These are phyloP conservation scores for Acanthochromis polyacanthus DNA, from an alignment of 2,113 vertebrate genomes.

Conservation along the genomic window DNA sequence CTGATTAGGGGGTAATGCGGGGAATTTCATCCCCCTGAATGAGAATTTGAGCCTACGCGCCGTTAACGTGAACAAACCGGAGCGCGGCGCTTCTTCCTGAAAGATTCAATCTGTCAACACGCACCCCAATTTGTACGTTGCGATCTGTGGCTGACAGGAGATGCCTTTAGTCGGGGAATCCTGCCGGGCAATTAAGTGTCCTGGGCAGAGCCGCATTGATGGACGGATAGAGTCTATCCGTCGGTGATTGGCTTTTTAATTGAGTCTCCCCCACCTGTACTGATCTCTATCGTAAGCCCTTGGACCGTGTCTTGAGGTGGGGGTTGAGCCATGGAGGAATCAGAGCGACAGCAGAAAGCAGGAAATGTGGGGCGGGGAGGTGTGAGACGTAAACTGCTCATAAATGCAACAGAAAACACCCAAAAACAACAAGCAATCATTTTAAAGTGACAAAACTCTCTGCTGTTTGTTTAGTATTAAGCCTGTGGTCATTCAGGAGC, in stretches of 20 bases:
- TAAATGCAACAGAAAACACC: neutral
- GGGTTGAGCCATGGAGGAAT: constrained; percentile 39
- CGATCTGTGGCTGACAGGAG: constrained; percentile 63
- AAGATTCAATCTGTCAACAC: constrained; percentile 72
- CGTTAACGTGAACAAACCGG: constrained; percentile 23
- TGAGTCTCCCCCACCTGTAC: constrained; percentile 77
- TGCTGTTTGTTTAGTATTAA: too few relatives aligned
- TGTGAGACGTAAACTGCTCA: neutral
- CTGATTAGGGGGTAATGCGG: constrained; percentile 67
- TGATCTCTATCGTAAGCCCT: constrained; percentile 76
- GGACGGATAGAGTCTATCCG: constrained; percentile 78
- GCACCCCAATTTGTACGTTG: constrained; percentile 53
- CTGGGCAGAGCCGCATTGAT: constrained; percentile 65
- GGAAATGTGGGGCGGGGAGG: too few relatives aligned
- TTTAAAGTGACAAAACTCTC: neutral
- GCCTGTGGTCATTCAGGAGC: too few relatives aligned
- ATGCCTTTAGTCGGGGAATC: constrained; percentile 59
- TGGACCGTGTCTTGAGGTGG: constrained; percentile 46
- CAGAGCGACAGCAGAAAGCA: constrained; percentile 19
- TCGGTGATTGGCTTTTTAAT: constrained; percentile 83
- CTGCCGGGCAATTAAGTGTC: constrained; percentile 73
- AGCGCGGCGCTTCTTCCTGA: constrained; percentile 29
- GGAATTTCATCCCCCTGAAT: constrained; percentile 48
- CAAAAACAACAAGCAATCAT: neutral
- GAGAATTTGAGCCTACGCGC: constrained; percentile 11